A percentile compares a stretch with the other conserved stretches of the same genome.
phyloP scores from a whole-genome alignment of 2,113 vertebrate genomes.

The Oncorhynchus masou region DNA sequence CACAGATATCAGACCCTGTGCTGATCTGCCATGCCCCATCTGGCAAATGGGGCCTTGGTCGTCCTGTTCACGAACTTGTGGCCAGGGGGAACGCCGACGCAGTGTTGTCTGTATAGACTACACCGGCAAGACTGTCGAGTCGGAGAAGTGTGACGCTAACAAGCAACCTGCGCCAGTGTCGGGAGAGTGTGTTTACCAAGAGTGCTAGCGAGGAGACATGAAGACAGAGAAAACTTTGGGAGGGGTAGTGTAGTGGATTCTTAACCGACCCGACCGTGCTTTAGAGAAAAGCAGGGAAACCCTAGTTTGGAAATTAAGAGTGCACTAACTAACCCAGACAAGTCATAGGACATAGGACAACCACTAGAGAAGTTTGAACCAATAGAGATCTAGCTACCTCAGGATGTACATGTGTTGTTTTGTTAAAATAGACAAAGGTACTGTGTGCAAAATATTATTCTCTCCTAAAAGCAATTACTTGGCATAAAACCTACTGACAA shows the following conservation, averaged over 20 bases:
- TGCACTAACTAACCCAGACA: slow-evolving; percentile 34
- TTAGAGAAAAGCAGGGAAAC: slow-evolving; percentile 11
- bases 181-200: slow-evolving; percentile 66
- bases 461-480: slow-evolving; percentile 42
- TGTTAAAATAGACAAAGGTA: slow-evolving; percentile 45
- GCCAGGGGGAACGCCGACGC: slow-evolving; percentile 74
- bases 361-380: slow-evolving; percentile 69
- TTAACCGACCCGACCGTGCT: slow-evolving; percentile 10
- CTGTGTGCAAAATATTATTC: slow-evolving; percentile 37
- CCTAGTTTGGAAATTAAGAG: slow-evolving; percentile 3
- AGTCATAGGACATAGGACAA: slow-evolving; percentile 46
- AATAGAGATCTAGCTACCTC: slow-evolving; percentile 85
- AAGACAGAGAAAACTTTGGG: slow-evolving; percentile 1
- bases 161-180: slow-evolving; percentile 65
- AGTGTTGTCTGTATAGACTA: slow-evolving; percentile 79
- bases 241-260: not conserved
- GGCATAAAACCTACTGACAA: slow-evolving; percentile 56
- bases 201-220: slow-evolving; percentile 74
- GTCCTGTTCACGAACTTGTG: slow-evolving; percentile 81
- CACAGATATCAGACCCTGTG: slow-evolving; percentile 82
- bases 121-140: slow-evolving; percentile 67
- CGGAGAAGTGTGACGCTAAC: slow-evolving; percentile 72
- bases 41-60: slow-evolving; percentile 84
- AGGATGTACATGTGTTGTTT: slow-evolving; percentile 65
- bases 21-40: slow-evolving; percentile 82